These are phyloP conservation scores for Asteroscopus sphinx DNA, from an alignment of 2,888 invertebrate species.

Conservation along the genomic window DNA sequence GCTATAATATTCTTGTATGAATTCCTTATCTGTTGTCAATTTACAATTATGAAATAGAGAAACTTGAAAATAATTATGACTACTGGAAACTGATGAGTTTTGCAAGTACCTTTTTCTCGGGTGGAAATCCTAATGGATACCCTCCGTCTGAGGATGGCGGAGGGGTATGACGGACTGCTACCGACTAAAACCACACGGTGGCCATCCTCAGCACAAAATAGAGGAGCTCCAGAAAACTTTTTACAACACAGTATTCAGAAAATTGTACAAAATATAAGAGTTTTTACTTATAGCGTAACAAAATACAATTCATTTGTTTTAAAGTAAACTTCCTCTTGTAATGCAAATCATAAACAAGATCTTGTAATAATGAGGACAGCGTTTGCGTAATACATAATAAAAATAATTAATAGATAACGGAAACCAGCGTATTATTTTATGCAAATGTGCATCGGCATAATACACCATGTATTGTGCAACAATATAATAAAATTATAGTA, in stretches of 20 bases:
- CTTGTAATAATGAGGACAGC: constrained; percentile 37
- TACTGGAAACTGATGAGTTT: background rate
- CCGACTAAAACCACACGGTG: too few species aligned
- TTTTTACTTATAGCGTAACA: too few species aligned
- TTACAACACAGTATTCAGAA: background rate
- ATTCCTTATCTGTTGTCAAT: constrained; percentile 42
- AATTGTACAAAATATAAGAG: background rate
- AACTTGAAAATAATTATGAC: constrained; percentile 1
- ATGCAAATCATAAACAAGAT: constrained; percentile 23
- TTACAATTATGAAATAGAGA: constrained; percentile 11
- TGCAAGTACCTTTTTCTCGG: too few species aligned
- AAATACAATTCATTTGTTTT: constrained; percentile 35
- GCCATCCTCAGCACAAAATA: too few species aligned
- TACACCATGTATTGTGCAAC: constrained; percentile 32
- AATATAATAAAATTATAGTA: constrained; percentile 11
- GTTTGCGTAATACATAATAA: constrained; percentile 23
- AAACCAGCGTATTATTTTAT: constrained; percentile 32
- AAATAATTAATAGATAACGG: constrained; percentile 39
- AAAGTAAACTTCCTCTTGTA: constrained; percentile 29
- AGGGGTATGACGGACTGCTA: too few species aligned
- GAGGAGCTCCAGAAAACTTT: too few species aligned
- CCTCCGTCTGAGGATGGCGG: too few species aligned
- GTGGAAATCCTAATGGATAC: too few species aligned
- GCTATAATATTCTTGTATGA: constrained; percentile 45
- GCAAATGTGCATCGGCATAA: constrained; percentile 32